These are phyloP conservation scores for Theristicus caerulescens DNA, from an alignment of 2,113 vertebrate species.

Conservation along the genomic window DNA sequence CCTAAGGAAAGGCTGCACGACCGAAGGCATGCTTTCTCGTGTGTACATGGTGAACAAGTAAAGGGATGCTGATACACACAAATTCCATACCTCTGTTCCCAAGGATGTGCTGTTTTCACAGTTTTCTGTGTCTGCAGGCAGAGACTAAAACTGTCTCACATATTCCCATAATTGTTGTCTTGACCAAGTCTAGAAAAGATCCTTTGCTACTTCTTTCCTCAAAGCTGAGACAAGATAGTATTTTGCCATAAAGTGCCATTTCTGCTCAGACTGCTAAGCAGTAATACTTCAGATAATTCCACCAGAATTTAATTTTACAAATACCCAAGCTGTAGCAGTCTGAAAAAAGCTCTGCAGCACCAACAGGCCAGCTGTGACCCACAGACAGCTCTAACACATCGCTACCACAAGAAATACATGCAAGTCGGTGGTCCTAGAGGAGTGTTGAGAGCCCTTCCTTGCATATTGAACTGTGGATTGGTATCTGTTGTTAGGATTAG, in stretches of 20 bases:
- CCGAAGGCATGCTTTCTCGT: rapidly evolving
- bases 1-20: background rate
- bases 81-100: background rate
- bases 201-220: background rate
- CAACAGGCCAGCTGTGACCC: background rate
- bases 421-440: background rate
- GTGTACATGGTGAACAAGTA: background rate
- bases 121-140: background rate
- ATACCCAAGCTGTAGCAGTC: background rate
- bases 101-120: background rate
- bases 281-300: background rate
- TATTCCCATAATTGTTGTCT: background rate
- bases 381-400: background rate
- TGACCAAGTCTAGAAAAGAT: background rate
- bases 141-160: background rate
- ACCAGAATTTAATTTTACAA: background rate
- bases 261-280: background rate
- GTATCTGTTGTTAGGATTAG: background rate
- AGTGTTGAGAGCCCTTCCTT: background rate
- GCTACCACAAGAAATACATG: background rate
- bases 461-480: rapidly evolving
- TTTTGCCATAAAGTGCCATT: background rate
- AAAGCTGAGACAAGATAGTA: background rate
- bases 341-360: background rate
- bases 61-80: background rate